Percentiles rank a stretch among this genome's conserved stretches.
phyloP scores from a whole-genome alignment of 2,113 vertebrate species.

The Pagrus major region DNA sequence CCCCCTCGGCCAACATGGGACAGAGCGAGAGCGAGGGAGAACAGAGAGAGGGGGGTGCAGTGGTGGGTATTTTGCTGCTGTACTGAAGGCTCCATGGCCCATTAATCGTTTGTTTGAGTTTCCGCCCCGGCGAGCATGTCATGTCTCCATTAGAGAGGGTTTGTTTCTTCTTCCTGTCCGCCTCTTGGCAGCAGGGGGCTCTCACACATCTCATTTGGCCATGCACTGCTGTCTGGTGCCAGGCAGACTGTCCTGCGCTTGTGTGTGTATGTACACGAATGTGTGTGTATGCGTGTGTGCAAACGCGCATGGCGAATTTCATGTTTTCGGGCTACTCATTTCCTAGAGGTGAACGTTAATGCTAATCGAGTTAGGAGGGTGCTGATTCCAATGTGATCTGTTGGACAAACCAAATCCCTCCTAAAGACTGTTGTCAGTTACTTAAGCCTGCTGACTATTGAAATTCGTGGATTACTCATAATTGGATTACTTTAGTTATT shows the following conservation, averaged over 20 bases:
- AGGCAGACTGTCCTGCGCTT: constrained; percentile 83
- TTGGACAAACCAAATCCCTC: constrained; percentile 65
- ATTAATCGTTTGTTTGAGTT: constrained; percentile 89
- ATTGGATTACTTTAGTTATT: constrained; percentile 67
- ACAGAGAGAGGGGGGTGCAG: constrained; percentile 51
- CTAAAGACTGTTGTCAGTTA: constrained; percentile 65
- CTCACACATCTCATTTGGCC: constrained; percentile 84
- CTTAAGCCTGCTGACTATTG: constrained; percentile 55
- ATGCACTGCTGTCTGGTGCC: constrained; percentile 85
- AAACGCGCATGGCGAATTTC: constrained; percentile 43
- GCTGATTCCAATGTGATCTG: constrained; percentile 63
- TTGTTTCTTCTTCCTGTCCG: constrained; percentile 85
- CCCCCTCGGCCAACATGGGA: constrained; percentile 62
- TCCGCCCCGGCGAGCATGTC: constrained; percentile 85
- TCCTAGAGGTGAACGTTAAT: constrained; percentile 64
- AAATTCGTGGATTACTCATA: constrained; percentile 64
- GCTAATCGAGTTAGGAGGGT: constrained; percentile 65
- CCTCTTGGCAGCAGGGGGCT: constrained; percentile 86
- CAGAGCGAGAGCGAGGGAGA: constrained; percentile 56
- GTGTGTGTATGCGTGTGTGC: constrained; percentile 38
- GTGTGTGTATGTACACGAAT: constrained; percentile 48
- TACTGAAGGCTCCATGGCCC: constrained; percentile 83
- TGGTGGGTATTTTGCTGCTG: constrained; percentile 74
- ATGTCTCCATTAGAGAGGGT: constrained; percentile 87
- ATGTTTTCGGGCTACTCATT: constrained; percentile 64